Conservation (phyloP, 2,797 vertebrate species). For the Columba guinea region DNA sequence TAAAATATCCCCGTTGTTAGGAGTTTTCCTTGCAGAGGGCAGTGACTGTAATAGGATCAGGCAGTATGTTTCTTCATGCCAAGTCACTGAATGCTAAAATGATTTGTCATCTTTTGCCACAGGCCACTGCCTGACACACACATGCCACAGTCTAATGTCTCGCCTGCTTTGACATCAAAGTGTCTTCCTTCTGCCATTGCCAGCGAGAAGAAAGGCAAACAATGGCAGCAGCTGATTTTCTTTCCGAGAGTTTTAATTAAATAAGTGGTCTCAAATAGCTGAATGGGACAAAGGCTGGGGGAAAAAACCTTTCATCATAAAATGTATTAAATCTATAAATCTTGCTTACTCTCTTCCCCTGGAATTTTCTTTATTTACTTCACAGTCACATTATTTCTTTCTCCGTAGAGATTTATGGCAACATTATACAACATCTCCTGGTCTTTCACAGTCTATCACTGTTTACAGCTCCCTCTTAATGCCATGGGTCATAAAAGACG, state of each 20-base stretch:
- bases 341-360: not conserved
- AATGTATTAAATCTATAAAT: slow-evolving; percentile 34
- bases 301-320: not conserved
- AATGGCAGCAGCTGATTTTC: not conserved
- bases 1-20: slow-evolving; percentile 32
- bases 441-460: slow-evolving; percentile 24
- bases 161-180: slow-evolving; percentile 39
- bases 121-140: slow-evolving; percentile 51
- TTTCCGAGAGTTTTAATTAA: slow-evolving; percentile 27
- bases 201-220: not conserved
- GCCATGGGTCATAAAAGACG: not conserved
- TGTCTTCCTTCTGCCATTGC: not conserved
- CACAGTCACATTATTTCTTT: not conserved
- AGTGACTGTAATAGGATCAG: slow-evolving; percentile 45
- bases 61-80: slow-evolving; percentile 50
- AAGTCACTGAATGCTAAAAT: slow-evolving; percentile 55
- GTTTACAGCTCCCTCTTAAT: slow-evolving; percentile 6
- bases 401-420: not conserved
- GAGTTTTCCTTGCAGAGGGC: slow-evolving; percentile 20
- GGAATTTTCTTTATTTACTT: slow-evolving; percentile 6
- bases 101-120: slow-evolving; percentile 49
- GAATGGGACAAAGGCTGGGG: not conserved
- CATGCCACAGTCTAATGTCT: slow-evolving; percentile 9
- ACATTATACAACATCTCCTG: not conserved
- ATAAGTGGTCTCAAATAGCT: not conserved